Evolutionary conservation across 92 coral and sea anemone species (phyloP).

Genomic region (Zoanthus sociatus): DNA sequence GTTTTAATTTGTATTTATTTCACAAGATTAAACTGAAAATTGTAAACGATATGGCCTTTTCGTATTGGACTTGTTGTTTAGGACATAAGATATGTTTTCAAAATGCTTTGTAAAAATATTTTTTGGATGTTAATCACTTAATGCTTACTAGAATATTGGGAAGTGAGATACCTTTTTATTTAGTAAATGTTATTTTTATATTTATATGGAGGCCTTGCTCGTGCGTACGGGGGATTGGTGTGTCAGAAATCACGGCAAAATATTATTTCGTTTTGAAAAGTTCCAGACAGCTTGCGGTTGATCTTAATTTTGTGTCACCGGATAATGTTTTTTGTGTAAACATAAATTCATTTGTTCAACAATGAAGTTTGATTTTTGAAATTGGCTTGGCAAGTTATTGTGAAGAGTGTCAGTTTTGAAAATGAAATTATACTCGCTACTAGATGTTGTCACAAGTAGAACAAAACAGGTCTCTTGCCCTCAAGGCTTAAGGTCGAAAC

Average conservation of each 20-base stretch:
- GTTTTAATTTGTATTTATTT: too few relatives aligned
- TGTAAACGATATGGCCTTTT: too few relatives aligned
- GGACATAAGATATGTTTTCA: not conserved
- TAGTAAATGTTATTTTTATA: not conserved
- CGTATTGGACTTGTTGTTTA: not conserved
- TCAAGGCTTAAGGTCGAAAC: slow-evolving; percentile 6
- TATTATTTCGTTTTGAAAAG: not conserved
- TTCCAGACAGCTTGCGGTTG: not conserved
- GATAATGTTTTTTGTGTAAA: not conserved
- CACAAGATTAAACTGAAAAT: too few relatives aligned
- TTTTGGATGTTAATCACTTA: not conserved
- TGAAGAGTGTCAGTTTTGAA: not conserved
- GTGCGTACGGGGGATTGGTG: not conserved
- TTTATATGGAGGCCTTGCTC: not conserved
- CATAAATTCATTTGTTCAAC: not conserved
- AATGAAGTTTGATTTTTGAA: not conserved
- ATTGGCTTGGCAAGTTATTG: not conserved
- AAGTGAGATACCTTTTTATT: not conserved
- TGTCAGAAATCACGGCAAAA: not conserved
- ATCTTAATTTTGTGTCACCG: not conserved
- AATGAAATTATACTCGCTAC: not conserved
- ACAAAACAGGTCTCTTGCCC: slow-evolving; percentile 17
- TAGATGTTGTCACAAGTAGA: not conserved
- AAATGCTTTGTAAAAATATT: not conserved
- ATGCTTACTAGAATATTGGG: not conserved